Percentiles rank a stretch among this genome's conserved stretches.
These are phyloP conservation scores for Champsocephalus gunnari DNA, from an alignment of 2,797 vertebrate species.

Conservation along the genomic window DNA sequence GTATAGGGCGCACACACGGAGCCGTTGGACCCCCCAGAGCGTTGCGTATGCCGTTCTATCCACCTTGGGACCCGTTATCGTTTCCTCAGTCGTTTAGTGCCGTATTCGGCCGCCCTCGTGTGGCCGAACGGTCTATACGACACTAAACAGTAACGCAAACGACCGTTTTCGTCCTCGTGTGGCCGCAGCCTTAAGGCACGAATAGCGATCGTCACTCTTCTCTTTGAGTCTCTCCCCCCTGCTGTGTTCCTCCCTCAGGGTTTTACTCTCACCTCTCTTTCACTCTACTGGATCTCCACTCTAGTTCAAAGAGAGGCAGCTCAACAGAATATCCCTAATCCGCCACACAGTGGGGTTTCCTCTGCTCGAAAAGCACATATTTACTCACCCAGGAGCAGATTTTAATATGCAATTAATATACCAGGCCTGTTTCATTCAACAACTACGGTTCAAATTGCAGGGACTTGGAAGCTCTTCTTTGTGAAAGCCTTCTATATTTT, in stretches of 20 bases:
- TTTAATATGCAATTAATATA: slow-evolving; percentile 54
- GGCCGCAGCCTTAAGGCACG: no score
- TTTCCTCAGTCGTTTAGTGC: no score
- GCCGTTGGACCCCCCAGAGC: no score
- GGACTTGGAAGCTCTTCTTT: slow-evolving; percentile 7
- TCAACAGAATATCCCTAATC: slow-evolving; percentile 56
- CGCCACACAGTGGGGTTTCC: slow-evolving; percentile 33
- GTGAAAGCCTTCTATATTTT: not conserved
- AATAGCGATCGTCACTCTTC: no score
- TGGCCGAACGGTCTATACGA: no score
- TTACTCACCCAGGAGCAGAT: slow-evolving; percentile 42
- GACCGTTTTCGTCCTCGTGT: no score
- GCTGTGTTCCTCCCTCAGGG: slow-evolving; percentile 8
- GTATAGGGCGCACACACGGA: no score
- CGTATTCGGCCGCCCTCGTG: no score
- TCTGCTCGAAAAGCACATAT: slow-evolving; percentile 35
- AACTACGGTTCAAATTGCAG: slow-evolving; percentile 6
- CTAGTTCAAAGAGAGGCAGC: slow-evolving; percentile 56
- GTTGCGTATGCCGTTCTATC: no score
- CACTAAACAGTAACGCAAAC: no score
- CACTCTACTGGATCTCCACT: slow-evolving; percentile 24
- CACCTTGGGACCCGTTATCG: no score
- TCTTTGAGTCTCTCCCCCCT: slow-evolving; percentile 5
- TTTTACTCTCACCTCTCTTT: slow-evolving; percentile 29
- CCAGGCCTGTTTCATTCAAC: slow-evolving; percentile 23